Conservation (phyloP, 2,888 invertebrate genomes). For the Hydraecia micacea region DNA sequence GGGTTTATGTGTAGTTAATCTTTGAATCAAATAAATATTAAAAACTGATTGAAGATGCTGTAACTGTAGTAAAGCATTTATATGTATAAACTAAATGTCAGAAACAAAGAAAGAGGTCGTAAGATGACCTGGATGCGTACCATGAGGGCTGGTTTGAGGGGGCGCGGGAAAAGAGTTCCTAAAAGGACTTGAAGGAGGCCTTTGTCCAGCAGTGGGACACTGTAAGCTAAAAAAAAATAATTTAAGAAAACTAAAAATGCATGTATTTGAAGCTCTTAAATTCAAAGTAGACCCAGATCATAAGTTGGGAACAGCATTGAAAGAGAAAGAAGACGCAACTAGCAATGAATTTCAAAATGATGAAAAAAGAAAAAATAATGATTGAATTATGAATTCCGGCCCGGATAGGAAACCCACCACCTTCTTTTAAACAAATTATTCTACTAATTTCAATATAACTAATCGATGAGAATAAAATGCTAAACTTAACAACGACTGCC, state of each 20-base stretch:
- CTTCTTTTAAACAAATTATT: constrained; percentile 2
- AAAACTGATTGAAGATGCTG: not conserved
- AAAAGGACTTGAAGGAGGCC: too few species aligned
- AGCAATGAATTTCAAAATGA: not conserved
- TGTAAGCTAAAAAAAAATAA: too few species aligned
- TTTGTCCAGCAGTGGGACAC: too few species aligned
- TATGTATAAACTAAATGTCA: not conserved
- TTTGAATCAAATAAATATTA: not conserved
- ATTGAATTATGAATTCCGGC: not conserved
- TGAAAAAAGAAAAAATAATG: not conserved
- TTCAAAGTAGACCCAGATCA: not conserved
- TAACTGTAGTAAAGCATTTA: not conserved
- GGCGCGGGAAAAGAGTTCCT: too few species aligned
- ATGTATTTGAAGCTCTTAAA: not conserved
- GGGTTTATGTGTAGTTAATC: not conserved
- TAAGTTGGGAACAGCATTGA: not conserved
- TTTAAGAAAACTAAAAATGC: not conserved
- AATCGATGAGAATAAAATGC: constrained; percentile 4
- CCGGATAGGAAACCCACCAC: constrained; percentile 1
- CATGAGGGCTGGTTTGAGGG: too few species aligned
- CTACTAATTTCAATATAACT: not conserved
- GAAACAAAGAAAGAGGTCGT: not conserved
- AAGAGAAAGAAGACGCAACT: not conserved
- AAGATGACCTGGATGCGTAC: too few species aligned
- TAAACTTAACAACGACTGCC: not conserved